Base-by-base conservation (phyloP, 1,140 invertebrate species). In the Lerema accius region DNA sequence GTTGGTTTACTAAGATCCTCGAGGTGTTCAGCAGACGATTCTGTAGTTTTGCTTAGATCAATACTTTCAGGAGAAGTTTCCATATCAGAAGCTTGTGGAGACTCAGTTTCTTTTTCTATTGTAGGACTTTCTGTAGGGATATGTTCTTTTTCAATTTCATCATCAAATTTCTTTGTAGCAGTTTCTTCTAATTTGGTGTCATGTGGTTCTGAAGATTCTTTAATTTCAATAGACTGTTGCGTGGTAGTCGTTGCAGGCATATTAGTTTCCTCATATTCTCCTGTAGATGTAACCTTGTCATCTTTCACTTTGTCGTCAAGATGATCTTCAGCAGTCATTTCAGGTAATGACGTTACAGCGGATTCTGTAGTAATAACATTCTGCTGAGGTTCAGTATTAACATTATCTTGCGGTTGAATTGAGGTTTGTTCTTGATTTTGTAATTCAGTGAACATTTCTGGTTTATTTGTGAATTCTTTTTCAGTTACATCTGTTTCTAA, bases 401-500 rank as follows among this genome's bases (percentile, higher is more conserved):
- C 15, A 37, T 32, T 7, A 11, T 45, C 55, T 26, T 50, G 16
- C 26, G n/a, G 7, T 19, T 7, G 9, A 48, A 10, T 46, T 0
- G 11, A 0, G 3, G 10, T 46, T 26, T 46, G 5, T 11, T n/a
- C 19, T 23, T 17, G 17, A 23, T 46, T 11, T 23, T 1, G 17
- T 13, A 5, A 11, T 23, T 46, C 17, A 11, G 19, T 46, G 11
- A 11, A 4, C 4, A 16, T 43, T 56, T 43, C 39, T 43, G 35
- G 23, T 51, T 13, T 32, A 48, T 60, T 10, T 14, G 63, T 65
- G 5, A 16, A n/a, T 37, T 10, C 48, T 16, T 65, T 45, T 53
- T 49, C 35, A 56, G 51, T 43, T 43, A 10, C 14, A 43, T 46
- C 28, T 11, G 17, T 32, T 50, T 60, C 43, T 23, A 28, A n/a